Conservation (phyloP, 2,113 vertebrate species). For the Anhinga rufa region DNA sequence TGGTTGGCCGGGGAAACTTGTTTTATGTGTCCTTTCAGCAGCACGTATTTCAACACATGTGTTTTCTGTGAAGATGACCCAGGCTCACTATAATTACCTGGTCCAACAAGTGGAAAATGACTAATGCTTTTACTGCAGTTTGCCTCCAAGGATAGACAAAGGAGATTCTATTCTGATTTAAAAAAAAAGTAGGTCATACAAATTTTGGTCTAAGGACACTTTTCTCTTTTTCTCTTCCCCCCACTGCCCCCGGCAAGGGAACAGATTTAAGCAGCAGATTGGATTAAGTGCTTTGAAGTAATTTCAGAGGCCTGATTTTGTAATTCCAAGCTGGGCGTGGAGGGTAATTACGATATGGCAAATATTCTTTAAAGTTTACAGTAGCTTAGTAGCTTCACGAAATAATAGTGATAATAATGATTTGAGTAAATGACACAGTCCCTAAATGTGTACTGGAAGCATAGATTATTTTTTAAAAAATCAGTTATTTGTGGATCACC, state of each 20-base stretch:
- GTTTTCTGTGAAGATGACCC: neutral
- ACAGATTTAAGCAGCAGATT: neutral
- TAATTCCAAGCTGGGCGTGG: neutral
- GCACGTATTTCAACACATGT: neutral
- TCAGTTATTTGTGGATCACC: neutral
- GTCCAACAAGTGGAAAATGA: neutral
- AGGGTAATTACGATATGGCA: neutral
- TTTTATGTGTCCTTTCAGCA: neutral
- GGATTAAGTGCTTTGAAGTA: neutral
- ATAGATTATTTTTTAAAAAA: neutral
- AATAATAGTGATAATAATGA: neutral
- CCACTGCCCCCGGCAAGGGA: neutral
- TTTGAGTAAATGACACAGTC: neutral
- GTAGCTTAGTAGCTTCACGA: neutral
- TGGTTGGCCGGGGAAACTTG: neutral
- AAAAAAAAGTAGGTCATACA: neutral
- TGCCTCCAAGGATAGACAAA: constrained; percentile 21
- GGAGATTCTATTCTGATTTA: neutral
- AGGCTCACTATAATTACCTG: neutral
- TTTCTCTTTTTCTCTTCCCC: neutral
- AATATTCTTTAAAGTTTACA: neutral
- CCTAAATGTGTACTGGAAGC: neutral
- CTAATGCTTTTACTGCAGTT: constrained; percentile 5
- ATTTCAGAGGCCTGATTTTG: neutral
- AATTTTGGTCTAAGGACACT: neutral